A percentile compares a stretch with the other conserved stretches of the same genome.
phyloP scores from a whole-genome alignment of 1,140 invertebrate genomes.

The Sycophaga agraensis region DNA sequence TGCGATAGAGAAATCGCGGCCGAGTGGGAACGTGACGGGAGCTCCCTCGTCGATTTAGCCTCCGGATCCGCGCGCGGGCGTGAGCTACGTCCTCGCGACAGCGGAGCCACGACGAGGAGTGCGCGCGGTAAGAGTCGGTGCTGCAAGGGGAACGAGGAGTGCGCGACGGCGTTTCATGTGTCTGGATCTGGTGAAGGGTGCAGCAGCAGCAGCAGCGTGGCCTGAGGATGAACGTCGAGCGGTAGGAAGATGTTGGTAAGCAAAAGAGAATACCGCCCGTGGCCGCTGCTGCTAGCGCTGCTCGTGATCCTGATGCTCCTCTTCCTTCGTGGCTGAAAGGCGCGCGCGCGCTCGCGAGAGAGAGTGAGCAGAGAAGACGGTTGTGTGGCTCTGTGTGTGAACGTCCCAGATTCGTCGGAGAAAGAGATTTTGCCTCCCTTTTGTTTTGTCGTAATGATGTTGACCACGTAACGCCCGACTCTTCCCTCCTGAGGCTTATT shows the following conservation, averaged over 20 bases:
- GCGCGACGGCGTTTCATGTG: constrained; percentile 6
- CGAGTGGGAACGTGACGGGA: not conserved
- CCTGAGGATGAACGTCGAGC: constrained; percentile 16
- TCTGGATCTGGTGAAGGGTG: not conserved
- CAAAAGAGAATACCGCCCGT: constrained; percentile 8
- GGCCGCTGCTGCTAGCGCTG: constrained; percentile 11
- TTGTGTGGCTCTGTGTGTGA: constrained; percentile 14
- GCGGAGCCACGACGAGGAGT: not conserved
- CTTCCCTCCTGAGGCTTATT: not conserved
- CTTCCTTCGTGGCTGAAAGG: not conserved
- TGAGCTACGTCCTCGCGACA: not conserved
- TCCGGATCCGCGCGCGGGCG: not conserved
- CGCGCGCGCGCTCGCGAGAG: not conserved
- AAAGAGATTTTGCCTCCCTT: not conserved
- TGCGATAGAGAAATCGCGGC: not conserved
- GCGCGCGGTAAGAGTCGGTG: not conserved
- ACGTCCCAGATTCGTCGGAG: constrained; percentile 14
- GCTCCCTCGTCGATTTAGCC: not conserved
- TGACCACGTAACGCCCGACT: constrained; percentile 7
- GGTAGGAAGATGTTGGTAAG: constrained; percentile 27
- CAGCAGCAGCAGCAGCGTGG: constrained; percentile 5
- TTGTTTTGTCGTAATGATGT: not conserved
- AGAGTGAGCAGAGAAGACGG: not conserved
- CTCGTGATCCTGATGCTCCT: constrained; percentile 6
- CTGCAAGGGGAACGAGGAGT: not conserved